Base-by-base conservation (phyloP, 2,797 vertebrate genomes). In the Kryptopterus vitreolus region DNA sequence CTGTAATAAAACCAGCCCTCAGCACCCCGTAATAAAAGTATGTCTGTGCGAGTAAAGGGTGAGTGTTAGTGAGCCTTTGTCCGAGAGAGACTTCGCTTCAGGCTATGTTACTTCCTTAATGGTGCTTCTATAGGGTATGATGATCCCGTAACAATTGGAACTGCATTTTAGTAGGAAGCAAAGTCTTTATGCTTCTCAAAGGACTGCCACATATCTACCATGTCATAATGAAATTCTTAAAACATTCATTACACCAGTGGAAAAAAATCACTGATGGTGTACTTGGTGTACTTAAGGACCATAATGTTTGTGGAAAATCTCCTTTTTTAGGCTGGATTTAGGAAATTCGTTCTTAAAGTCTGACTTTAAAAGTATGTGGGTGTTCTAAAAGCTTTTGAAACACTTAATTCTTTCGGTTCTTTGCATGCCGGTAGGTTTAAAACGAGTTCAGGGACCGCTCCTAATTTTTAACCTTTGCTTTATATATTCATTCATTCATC, bases 1-100 rank as follows among this genome's bases (percentile, higher is more conserved):
- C 88, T 88, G 86, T 87, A 90, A 91, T 93, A 90, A 93, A 92
- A 88, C 85, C 85, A 88, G 81, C 85, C 89, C 86, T 90, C 90
- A 88, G 87, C 89, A 89, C 88, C 84, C 84, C 43, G 80, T 90
- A 91, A 92, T 90, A 89, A 90, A 90, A 91, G 85, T 88, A 84
- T 90, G 89, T 86, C 86, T 85, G 52, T 90, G 87, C 86, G 90
- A 89, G 88, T 90, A 87, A 89, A 86, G 82, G 86, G 71, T 83
- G 85, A 86, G 85, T 83, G 88, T 43, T 6, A 43, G 78, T 87
- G 85, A 88, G 83, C 85, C 81, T 77, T 82, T 81, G 75, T 88
- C 90, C 87, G 80, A 89, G 84, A 87, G 76, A 38, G 31, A 72
- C 22, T 53, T 87, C 78, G 3, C 70, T 72, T 55, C 52, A 55